Base-by-base conservation (phyloP, 2,797 vertebrate species). In the Australoheros facetus region DNA sequence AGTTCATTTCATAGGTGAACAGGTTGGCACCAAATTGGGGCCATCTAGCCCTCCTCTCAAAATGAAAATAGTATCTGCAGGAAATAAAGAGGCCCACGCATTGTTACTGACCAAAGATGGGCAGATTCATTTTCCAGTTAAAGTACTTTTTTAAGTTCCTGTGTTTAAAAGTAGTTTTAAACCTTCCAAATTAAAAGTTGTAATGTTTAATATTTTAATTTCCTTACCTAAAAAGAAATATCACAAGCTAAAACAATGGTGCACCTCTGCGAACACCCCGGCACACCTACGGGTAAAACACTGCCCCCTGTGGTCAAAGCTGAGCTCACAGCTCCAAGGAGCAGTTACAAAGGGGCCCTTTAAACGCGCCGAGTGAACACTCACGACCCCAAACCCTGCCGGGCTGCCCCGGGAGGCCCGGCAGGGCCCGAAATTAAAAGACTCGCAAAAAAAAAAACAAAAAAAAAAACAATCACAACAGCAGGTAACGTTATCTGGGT, bases 321-420 rank as follows among this genome's bases (percentile, higher is more conserved):
- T 51, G 26, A 13, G 51, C 17, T 69, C 1, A 13, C 17, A 69
- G 1, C 13, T 51, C 10, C 11, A 13, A 10, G 45, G 26, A 17
- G 26, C n/a, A 69, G 51, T 13, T 69, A 51, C 45, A 51, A 51
- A 69, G 30, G 1, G 17, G 51, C 48, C 16, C 62, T 69, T 69
- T 69, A 69, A 76, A 82, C 83, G 39, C 66, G 86, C 73, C 81
- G 16, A 69, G 78, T 54, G 79, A 81, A 60, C 56, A 1, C 2
- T 12, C 23, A 55, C 51, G 6, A 2, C 14, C 48, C 12, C 26
- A 26, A 26, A 26, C 26, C 26, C 16, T 28, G 60, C 74, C 14
- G 1, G 60, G 82, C 66, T 75, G 71, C 5, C n/a, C 73, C 0
- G 56, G 70, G 39, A 74, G 79, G 79, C 28, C 73, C 26, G n/a